phyloP scores from a whole-genome alignment of 2,113 vertebrate genomes.

The Cacatua alba region DNA sequence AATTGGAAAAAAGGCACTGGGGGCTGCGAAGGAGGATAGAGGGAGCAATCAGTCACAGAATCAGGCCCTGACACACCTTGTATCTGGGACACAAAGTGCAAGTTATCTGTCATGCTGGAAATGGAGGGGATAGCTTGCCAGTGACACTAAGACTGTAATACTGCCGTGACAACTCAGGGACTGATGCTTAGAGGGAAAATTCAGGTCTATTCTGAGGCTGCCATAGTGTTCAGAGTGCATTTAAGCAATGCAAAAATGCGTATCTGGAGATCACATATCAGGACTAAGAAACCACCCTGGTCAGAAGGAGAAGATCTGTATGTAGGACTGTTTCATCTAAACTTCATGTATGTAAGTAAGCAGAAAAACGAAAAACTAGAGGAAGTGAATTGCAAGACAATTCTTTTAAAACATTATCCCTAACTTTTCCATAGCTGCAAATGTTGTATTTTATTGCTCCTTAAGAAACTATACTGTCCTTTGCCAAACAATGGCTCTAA shows the following conservation, averaged over 20 bases:
- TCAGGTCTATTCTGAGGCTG: not conserved
- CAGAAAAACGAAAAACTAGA: not conserved
- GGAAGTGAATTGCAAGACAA: not conserved
- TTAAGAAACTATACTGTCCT: not conserved
- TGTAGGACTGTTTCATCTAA: not conserved
- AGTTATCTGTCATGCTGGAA: not conserved
- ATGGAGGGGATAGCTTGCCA: rapidly evolving
- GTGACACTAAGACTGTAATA: rapidly evolving
- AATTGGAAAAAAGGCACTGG: not conserved
- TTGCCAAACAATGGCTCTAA: not conserved
- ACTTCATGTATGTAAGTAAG: not conserved
- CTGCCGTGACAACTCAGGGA: not conserved
- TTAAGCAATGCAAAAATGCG: not conserved
- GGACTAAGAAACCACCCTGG: not conserved
- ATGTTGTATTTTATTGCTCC: not conserved
- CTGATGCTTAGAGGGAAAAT: not conserved
- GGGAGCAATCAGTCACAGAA: rapidly evolving
- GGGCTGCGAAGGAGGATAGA: not conserved
- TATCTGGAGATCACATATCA: not conserved
- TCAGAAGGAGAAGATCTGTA: not conserved
- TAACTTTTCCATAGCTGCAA: not conserved
- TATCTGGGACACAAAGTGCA: not conserved
- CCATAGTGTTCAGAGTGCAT: not conserved
- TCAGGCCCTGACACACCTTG: rapidly evolving
- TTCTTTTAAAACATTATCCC: not conserved